These are phyloP conservation scores for Phorcus lineatus DNA, from an alignment of 2,888 invertebrate species.

Conservation along the genomic window DNA sequence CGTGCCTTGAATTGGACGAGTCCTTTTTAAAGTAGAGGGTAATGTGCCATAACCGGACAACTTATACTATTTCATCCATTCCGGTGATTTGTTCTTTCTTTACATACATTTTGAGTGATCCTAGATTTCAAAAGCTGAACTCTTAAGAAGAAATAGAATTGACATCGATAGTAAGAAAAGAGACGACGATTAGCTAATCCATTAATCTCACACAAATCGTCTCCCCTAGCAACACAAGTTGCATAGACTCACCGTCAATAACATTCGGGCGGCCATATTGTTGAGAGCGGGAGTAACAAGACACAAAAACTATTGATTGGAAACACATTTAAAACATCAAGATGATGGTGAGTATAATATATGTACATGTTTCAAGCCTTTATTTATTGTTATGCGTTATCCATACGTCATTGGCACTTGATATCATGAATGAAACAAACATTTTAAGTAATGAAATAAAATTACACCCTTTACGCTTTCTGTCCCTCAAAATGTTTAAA, in stretches of 20 bases:
- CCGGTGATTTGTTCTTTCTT: no score
- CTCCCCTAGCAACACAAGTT: slow-evolving; percentile 33
- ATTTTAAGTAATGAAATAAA: no score
- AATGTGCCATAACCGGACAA: not conserved
- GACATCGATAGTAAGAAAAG: not conserved
- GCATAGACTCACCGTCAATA: slow-evolving; percentile 6
- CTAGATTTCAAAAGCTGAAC: no score
- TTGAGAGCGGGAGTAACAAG: not conserved
- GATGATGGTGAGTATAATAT: not conserved
- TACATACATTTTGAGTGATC: no score
- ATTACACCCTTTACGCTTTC: no score
- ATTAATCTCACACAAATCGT: not conserved
- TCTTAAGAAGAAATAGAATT: no score
- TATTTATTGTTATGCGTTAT: not conserved
- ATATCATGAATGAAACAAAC: no score
- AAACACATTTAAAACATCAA: not conserved
- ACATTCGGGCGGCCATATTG: slow-evolving; percentile 12
- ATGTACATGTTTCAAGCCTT: not conserved
- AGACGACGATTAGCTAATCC: not conserved
- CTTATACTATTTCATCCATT: no score
- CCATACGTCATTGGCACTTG: no score
- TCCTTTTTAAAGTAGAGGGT: not conserved
- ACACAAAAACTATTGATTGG: not conserved
- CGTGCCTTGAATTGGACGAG: not conserved
- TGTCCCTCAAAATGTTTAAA: no score